Conservation (phyloP, 2,888 invertebrate species). For the Lordiphosa andalusiaca region DNA sequence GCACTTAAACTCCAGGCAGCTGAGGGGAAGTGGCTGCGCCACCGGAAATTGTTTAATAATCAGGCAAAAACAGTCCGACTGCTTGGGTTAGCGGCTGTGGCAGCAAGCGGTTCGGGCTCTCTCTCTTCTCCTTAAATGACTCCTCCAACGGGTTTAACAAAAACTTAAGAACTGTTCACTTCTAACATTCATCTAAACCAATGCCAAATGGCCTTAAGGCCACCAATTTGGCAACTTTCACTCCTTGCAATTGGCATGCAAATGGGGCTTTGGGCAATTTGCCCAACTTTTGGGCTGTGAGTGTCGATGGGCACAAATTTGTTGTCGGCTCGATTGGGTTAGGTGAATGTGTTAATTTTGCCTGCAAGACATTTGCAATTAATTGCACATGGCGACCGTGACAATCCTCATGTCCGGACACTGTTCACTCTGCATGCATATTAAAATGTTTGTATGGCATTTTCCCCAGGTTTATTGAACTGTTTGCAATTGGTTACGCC, state of each 20-base stretch:
- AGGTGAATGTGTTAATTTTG: constrained; percentile 57
- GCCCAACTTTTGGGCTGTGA: constrained; percentile 2
- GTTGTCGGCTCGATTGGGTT: neutral
- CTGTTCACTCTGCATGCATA: constrained; percentile 48
- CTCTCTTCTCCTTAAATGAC: no score
- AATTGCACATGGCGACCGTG: constrained; percentile 49
- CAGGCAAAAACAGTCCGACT: constrained; percentile 21
- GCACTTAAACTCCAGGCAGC: no score
- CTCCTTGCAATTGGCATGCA: neutral
- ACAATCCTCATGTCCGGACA: constrained; percentile 18
- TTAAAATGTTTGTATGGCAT: constrained; percentile 49
- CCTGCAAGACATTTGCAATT: constrained; percentile 56
- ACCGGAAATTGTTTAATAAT: constrained; percentile 58
- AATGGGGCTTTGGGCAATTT: constrained; percentile 4
- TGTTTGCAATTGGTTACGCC: constrained; percentile 53
- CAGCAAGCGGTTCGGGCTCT: neutral
- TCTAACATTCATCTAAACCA: no score
- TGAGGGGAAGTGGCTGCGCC: neutral
- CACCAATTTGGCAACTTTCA: neutral
- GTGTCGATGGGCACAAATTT: constrained; percentile 5
- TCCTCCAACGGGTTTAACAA: no score
- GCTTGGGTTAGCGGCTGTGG: neutral
- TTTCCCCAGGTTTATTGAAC: constrained; percentile 58
- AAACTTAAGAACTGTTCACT: no score
- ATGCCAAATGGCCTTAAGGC: neutral